These are phyloP conservation scores for Sipha flava DNA, from an alignment of 1,140 invertebrate genomes.

Conservation along the genomic window DNA sequence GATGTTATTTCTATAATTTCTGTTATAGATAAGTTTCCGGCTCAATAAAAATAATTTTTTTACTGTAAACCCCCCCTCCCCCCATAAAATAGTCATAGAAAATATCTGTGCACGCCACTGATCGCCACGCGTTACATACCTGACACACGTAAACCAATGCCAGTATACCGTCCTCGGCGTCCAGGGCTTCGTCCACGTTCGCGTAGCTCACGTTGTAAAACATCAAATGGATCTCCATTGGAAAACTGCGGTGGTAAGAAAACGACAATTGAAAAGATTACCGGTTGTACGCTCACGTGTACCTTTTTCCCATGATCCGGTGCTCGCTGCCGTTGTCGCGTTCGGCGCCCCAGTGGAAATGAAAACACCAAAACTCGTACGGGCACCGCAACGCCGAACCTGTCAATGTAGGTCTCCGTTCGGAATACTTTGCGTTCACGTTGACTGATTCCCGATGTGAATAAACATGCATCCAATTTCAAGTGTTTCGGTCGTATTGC, in stretches of 20 bases:
- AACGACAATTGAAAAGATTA: no score
- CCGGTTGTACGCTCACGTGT: not conserved
- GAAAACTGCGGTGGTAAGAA: not conserved
- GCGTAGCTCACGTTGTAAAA: not conserved
- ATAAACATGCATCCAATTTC: no score
- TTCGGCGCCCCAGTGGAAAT: not conserved
- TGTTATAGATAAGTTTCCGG: no score
- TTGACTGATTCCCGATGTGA: no score
- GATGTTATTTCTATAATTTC: no score
- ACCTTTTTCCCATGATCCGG: not conserved
- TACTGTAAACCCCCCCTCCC: no score
- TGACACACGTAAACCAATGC: not conserved
- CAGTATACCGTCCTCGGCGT: not conserved
- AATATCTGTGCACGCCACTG: no score
- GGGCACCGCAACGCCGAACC: not conserved
- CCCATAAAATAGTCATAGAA: no score
- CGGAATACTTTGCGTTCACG: not conserved
- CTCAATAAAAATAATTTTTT: no score
- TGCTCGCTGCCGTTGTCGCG: not conserved
- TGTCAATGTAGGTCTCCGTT: not conserved
- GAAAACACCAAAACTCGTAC: not conserved
- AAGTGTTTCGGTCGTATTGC: no score
- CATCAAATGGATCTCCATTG: not conserved
- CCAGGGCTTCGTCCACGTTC: not conserved
- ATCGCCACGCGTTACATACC: not conserved